phyloP scores from a whole-genome alignment of 1,140 invertebrate genomes.

The Procambarus clarkii region DNA sequence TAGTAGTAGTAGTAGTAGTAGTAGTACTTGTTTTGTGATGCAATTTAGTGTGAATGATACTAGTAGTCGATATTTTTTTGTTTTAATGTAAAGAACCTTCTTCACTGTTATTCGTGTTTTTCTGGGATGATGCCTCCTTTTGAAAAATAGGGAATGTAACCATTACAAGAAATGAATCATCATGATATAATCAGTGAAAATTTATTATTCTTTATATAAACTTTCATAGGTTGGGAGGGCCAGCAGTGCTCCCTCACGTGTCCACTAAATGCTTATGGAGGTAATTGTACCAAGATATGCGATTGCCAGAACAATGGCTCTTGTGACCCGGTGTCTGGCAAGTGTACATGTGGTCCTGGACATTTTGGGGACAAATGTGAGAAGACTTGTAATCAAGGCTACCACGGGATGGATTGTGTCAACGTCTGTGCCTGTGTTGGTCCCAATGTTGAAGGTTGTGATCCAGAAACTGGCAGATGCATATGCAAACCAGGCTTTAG shows the following conservation, averaged over 20 bases:
- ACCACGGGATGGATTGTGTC: conserved; percentile 84
- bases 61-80: no score
- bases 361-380: conserved; percentile 88
- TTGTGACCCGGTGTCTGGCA: conserved; percentile 86
- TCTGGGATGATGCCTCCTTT: no score
- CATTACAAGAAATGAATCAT: no score
- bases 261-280: conserved; percentile 83
- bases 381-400: conserved; percentile 82
- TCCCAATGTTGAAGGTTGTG: conserved; percentile 84
- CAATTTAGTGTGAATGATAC: no score
- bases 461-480: conserved; percentile 88
- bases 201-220: background rate
- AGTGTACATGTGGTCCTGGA: conserved; percentile 91
- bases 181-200: no score
- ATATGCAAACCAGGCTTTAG: conserved; percentile 87
- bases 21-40: no score
- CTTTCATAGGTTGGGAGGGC: conserved; percentile 76
- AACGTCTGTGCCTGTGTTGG: conserved; percentile 85
- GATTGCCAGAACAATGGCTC: conserved; percentile 84
- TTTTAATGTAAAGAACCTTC: no score
- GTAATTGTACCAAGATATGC: conserved; percentile 83
- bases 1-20: no score
- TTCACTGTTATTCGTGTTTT: no score
- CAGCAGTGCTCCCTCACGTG: conserved; percentile 88
- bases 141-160: no score